phyloP scores from a whole-genome alignment of 2,113 vertebrate species.

The Calyptommatus sinebrachiatus region DNA sequence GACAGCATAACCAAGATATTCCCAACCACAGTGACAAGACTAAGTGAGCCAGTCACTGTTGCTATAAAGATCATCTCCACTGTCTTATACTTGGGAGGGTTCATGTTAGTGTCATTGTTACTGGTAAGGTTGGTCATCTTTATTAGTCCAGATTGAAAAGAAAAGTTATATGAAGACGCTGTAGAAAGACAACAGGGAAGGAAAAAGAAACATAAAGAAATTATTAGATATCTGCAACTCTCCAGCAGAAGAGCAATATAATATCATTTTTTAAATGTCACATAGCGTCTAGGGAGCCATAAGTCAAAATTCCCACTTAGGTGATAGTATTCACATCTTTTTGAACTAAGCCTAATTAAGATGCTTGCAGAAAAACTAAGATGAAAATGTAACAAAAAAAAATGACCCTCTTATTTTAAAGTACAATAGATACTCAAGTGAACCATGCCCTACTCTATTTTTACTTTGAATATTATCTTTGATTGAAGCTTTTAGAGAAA shows the following conservation, averaged over 20 bases:
- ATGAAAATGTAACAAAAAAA: neutral
- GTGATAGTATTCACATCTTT: neutral
- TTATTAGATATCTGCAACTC: slow-evolving; percentile 3
- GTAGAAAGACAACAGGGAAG: slow-evolving; percentile 27
- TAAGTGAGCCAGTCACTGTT: slow-evolving; percentile 91
- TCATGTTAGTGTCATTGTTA: slow-evolving; percentile 47
- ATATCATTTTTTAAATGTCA: neutral
- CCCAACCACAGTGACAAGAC: slow-evolving; percentile 94
- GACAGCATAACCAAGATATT: slow-evolving; percentile 98
- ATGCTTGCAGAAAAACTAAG: neutral
- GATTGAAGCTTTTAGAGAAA: neutral
- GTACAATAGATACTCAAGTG: neutral
- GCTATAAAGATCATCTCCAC: slow-evolving; percentile 96
- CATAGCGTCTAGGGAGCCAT: no score
- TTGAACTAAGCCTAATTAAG: neutral
- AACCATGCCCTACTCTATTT: neutral
- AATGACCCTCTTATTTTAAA: neutral
- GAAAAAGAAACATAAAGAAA: slow-evolving; percentile 40
- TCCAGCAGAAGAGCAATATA: neutral
- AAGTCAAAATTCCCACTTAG: neutral
- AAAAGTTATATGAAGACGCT: slow-evolving; percentile 77
- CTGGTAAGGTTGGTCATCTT: slow-evolving; percentile 79
- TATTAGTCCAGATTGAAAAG: slow-evolving; percentile 61
- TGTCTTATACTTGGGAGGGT: slow-evolving; percentile 79
- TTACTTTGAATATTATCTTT: neutral